Base-by-base conservation (phyloP, 35 echinoderm and acorn worm genomes). In the Ophiothrix spiculata region DNA sequence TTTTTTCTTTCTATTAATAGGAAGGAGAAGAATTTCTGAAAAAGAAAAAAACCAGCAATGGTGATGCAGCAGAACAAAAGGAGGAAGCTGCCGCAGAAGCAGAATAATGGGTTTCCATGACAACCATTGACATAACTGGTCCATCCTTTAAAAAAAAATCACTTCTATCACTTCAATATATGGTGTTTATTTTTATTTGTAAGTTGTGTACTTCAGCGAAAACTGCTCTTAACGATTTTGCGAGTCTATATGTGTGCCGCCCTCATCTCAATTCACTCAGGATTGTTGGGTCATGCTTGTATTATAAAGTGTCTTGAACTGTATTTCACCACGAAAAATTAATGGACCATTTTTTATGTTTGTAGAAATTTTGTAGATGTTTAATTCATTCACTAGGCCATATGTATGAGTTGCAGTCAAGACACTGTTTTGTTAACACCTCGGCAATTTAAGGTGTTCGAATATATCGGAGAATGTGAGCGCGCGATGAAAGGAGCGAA, bases 31-130 rank as follows among this genome's bases (percentile, higher is more conserved):
- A 91, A 17, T 79, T 86, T 25, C 39, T 91, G 75, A 86, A 91
- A 56, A 86, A 84, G 75, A 82, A 91, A 76, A 91, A 90, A 46
- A 91, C 89, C 29, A 87, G 86, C 82, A 91, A 91, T 81, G 89
- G 89, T 32, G 89, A 91, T 46, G 54, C 76, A 45, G 88, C 74
- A 19, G 75, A 39, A 13, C 39, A 84, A 37, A 39, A 83, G 39
- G 63, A 37, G 25, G 64, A 56, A 83, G 37, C 64, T 33, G 89
- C 76, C 29, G 81, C 81, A 10, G 54, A 33, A 64, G 42, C 3
- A 69, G 60, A 69, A 25, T 69, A 28, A 69, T 69, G 4, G 23
- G 60, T 6, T 12, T 6, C 23, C 60, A 25, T 6, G 4, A 28
- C 60, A 69, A 69, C 25, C 60, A 12, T 1, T 69, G 16, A 69